Base-by-base conservation (phyloP, 2,888 invertebrate genomes). In the Drosophila mercatorum region DNA sequence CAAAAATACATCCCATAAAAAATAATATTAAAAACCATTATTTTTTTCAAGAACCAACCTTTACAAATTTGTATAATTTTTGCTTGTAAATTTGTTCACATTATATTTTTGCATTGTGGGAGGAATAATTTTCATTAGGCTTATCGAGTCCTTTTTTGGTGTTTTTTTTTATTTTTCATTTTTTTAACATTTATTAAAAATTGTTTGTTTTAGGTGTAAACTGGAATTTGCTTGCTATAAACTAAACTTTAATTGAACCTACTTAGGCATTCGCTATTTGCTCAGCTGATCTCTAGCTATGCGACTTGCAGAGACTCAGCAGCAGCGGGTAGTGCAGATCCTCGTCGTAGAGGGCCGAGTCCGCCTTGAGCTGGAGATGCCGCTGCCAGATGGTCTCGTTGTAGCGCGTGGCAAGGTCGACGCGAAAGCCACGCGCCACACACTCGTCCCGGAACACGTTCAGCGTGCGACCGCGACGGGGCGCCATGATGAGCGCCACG, bases 401-500 rank as follows among this genome's bases (percentile, higher is more conserved):
- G 91, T 96, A 96, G 70, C 94, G 94, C 62, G 94, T 93, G 46
- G 94, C 92, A 70, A 95, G 93, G 47, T 94, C 93, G 63, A 95
- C 95, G 26, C 90, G 73, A 83, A 96, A 95, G 10, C 95, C 95
- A 68, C 93, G 94, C 69, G 92, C 93, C 73, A 86, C 60, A 38
- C 96, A 95, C 77, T 95, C 94, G 56, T 94, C 93, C 46, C 95
- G 94, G 92, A 97, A 97, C 76, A 94, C 94, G 57, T 95, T 94
- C 82, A 97, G 94, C 8, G 97, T 96, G 78, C 94, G 94, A 5
- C 96, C 96, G 51, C 97, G 94, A 72, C 94, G 93, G 2, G 97
- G 97, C 11, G 97, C 97, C 95, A 97, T 96, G 49, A 97, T 94
- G 72, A 96, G 93, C 2, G 95, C 96, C 56, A 95, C 91, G 0